A percentile compares a stretch with the other conserved stretches of the same genome.
Conservation (phyloP, 2,113 vertebrate genomes). For the Castor canadensis region DNA sequence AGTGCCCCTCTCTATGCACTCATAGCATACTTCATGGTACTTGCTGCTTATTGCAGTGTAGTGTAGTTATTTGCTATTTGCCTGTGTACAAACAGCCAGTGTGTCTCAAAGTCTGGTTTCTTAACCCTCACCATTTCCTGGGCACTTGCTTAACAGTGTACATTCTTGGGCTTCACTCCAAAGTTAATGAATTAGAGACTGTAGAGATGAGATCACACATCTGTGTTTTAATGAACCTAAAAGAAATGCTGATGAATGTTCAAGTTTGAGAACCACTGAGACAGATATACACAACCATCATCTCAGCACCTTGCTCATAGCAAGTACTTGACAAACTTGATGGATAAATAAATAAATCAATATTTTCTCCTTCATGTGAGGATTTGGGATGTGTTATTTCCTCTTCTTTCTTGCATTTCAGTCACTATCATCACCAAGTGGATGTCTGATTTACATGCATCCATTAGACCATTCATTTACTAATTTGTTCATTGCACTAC, state of each 20-base stretch:
- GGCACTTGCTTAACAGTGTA: conserved; percentile 4
- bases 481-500: not conserved
- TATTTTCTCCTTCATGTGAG: not conserved
- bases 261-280: not conserved
- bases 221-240: not conserved
- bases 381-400: not conserved
- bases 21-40: not conserved
- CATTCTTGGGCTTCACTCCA: not conserved
- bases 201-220: not conserved
- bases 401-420: conserved; percentile 27
- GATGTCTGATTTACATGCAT: not conserved
- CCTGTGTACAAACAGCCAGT: not conserved
- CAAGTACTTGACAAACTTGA: not conserved
- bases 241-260: not conserved
- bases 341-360: not conserved
- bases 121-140: not conserved
- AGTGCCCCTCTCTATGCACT: not conserved
- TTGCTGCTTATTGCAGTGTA: not conserved
- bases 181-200: not conserved
- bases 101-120: not conserved
- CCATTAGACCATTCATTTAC: not conserved
- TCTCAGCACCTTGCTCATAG: not conserved
- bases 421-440: not conserved
- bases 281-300: not conserved
- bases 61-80: not conserved